Evolutionary conservation across 2,888 invertebrate genomes (phyloP).

Genomic region (Laspeyria flexula): DNA sequence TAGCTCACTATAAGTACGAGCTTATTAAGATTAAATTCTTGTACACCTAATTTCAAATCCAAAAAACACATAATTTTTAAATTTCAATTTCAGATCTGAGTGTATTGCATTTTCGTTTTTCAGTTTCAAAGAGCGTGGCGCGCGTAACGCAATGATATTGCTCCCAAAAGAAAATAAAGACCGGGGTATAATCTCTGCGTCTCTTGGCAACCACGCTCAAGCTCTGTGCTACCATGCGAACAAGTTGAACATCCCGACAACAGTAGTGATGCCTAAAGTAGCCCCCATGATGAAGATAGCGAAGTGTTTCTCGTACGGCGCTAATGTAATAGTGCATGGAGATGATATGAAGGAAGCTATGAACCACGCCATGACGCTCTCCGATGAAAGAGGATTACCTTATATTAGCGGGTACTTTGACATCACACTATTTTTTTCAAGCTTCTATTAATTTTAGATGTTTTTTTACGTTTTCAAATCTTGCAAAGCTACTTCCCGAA

Average conservation of each 20-base stretch:
- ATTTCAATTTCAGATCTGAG: too few relatives aligned
- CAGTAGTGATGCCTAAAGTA: conserved; percentile 97
- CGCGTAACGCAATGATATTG: conserved; percentile 93
- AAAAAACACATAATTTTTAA: too few relatives aligned
- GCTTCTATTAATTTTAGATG: not conserved
- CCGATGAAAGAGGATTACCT: conserved; percentile 89
- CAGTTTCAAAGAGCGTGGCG: conserved; percentile 98
- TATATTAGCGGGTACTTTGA: conserved; percentile 94
- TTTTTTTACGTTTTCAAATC: too few relatives aligned
- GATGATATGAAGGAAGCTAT: conserved; percentile 95
- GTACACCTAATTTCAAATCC: too few relatives aligned
- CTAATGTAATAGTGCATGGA: conserved; percentile 93
- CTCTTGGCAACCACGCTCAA: conserved; percentile 97
- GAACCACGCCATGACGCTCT: conserved; percentile 90
- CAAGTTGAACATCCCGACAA: conserved; percentile 89
- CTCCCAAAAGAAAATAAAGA: conserved; percentile 89
- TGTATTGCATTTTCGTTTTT: conserved; percentile 10
- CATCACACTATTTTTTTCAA: not conserved
- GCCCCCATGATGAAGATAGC: conserved; percentile 99
- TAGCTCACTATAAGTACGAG: not conserved
- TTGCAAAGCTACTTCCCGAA: too few relatives aligned
- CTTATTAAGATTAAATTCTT: too few relatives aligned
- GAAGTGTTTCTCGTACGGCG: conserved; percentile 93
- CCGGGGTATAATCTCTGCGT: conserved; percentile 95
- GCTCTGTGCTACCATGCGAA: conserved; percentile 92